Percentiles rank a stretch among this genome's conserved stretches.
These are phyloP conservation scores for Cyaniris semiargus DNA, from an alignment of 2,888 invertebrate genomes.

Conservation along the genomic window DNA sequence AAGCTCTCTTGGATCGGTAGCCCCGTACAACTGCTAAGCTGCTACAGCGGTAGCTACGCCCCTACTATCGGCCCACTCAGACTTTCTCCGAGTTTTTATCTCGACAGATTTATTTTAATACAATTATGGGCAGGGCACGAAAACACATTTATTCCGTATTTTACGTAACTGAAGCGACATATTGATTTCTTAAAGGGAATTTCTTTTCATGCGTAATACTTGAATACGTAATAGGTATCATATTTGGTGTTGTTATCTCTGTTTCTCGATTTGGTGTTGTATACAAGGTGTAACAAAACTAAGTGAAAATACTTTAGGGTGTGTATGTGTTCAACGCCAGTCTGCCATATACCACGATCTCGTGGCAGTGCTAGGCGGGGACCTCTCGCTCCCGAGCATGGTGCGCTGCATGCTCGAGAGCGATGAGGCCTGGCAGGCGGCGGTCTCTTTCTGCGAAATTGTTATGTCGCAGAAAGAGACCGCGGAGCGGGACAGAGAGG, in stretches of 20 bases:
- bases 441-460: too few species aligned
- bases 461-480: too few species aligned
- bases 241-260: background rate
- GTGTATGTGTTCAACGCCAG: too few species aligned
- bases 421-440: too few species aligned
- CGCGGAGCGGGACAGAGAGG: too few species aligned
- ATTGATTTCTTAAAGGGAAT: constrained; percentile 9
- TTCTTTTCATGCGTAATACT: background rate
- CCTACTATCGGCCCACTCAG: constrained; percentile 13
- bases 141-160: constrained; percentile 8
- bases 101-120: constrained; percentile 7
- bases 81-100: constrained; percentile 24
- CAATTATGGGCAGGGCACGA: constrained; percentile 5
- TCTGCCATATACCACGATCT: too few species aligned
- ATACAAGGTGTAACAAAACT: background rate
- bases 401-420: too few species aligned
- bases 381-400: too few species aligned
- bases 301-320: too few species aligned
- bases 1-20: too few species aligned
- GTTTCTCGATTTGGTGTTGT: background rate
- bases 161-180: background rate
- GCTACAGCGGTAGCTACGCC: background rate
- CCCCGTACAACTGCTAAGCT: background rate
- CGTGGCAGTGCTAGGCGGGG: too few species aligned
- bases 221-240: background rate